A percentile compares a stretch with the other conserved stretches of the same genome.
Evolutionary conservation across 2,888 invertebrate genomes (phyloP).

Genomic region (Chrysomela aeneicollis): DNA sequence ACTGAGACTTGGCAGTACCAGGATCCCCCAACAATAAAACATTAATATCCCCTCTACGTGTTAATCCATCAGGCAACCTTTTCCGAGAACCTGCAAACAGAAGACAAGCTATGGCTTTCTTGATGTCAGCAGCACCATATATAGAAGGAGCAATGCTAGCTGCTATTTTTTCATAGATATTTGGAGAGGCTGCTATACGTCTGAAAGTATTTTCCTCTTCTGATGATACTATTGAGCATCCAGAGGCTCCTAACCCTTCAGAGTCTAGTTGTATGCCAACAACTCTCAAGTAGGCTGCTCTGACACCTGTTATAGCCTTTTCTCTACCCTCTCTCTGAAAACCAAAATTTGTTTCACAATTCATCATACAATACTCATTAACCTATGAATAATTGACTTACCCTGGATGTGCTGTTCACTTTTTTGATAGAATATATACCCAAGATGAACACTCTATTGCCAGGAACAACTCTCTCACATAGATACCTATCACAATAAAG

Average conservation of each 20-base stretch:
- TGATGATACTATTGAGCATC: conserved; percentile 64
- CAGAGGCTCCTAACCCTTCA: conserved; percentile 75
- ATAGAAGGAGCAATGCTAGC: conserved; percentile 97
- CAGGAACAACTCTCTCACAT: conserved; percentile 95
- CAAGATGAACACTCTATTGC: conserved; percentile 90
- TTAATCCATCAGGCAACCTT: conserved; percentile 92
- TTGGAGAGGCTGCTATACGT: conserved; percentile 82
- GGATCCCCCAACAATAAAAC: conserved; percentile 95
- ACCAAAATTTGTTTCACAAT: background rate
- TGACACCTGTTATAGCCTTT: conserved; percentile 86
- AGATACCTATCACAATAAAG: conserved; percentile 93
- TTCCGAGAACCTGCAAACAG: conserved; percentile 89
- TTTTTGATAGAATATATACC: conserved; percentile 98
- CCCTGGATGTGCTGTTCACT: conserved; percentile 69
- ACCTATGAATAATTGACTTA: conserved; percentile 52
- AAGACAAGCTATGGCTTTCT: conserved; percentile 94
- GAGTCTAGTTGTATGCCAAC: conserved; percentile 90
- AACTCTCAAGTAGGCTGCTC: conserved; percentile 93
- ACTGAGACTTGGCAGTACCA: conserved; percentile 98
- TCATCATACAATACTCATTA: background rate
- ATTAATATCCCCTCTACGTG: conserved; percentile 96
- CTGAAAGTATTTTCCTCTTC: conserved; percentile 86
- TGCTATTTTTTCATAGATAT: conserved; percentile 88
- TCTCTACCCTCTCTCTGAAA: conserved; percentile 73
- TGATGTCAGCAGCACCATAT: conserved; percentile 92